Percentiles rank a stretch among this genome's conserved stretches.
These are phyloP conservation scores for Leucophenga varia DNA, from an alignment of 1,140 invertebrate species.

Conservation along the genomic window DNA sequence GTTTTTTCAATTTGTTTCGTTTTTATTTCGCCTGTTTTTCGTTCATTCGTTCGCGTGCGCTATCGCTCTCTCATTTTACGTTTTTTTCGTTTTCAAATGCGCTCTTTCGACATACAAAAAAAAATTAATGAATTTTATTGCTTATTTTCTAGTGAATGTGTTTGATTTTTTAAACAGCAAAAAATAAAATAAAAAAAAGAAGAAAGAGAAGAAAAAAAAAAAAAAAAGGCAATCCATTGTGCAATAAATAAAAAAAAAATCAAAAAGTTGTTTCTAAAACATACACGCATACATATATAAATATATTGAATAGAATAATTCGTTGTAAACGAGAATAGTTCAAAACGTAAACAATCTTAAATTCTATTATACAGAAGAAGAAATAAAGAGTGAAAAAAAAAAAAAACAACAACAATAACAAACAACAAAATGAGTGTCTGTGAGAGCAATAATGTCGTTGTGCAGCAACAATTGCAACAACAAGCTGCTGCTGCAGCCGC, in stretches of 20 bases:
- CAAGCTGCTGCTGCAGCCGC: conserved; percentile 34
- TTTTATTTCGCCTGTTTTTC: conserved; percentile 2
- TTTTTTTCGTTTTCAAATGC: too few relatives aligned
- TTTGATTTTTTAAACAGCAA: conserved; percentile 18
- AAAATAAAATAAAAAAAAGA: conserved; percentile 3
- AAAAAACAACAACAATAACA: conserved; percentile 13
- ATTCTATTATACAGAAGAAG: too few relatives aligned
- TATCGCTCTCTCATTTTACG: too few relatives aligned
- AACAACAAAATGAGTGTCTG: conserved; percentile 63
- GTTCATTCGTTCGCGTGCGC: neutral
- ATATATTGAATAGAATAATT: neutral
- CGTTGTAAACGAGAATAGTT: neutral
- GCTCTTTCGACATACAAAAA: neutral
- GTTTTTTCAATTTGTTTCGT: conserved; percentile 46
- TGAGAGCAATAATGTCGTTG: conserved; percentile 65
- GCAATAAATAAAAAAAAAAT: conserved; percentile 31
- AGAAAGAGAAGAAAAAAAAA: conserved; percentile 13
- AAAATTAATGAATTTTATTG: neutral
- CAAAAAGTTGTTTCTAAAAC: conserved; percentile 12
- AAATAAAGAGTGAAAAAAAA: neutral
- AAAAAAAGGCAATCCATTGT: conserved; percentile 29
- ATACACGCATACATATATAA: conserved; percentile 14
- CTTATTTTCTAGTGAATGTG: conserved; percentile 7
- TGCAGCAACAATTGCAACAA: conserved; percentile 47
- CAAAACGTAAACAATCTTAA: too few relatives aligned